phyloP scores from a whole-genome alignment of 2,888 invertebrate genomes.

The Eupithecia subumbrata region DNA sequence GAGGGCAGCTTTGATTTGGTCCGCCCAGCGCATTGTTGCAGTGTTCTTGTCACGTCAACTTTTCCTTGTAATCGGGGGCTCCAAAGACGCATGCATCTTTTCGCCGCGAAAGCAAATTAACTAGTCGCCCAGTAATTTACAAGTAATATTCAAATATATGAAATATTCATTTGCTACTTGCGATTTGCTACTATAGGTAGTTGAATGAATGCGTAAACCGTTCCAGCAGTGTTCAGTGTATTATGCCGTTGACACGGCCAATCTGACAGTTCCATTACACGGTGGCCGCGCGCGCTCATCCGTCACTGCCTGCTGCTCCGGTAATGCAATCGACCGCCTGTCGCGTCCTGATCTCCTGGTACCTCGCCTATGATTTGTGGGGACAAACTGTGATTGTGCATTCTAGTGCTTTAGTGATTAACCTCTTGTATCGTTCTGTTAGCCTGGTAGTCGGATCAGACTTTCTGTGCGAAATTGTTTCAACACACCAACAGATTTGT shows the following conservation, averaged over 20 bases:
- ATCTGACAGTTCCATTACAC: slow-evolving; percentile 66
- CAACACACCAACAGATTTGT: not conserved
- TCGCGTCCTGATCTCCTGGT: slow-evolving; percentile 52
- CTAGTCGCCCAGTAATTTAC: not conserved
- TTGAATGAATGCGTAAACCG: not conserved
- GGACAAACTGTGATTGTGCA: slow-evolving; percentile 25
- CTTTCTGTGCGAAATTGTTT: not conserved
- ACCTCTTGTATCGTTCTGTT: not conserved
- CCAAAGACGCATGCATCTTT: not conserved
- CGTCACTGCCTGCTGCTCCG: slow-evolving; percentile 50
- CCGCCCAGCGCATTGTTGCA: not conserved
- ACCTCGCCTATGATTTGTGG: slow-evolving; percentile 41
- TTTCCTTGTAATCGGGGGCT: not conserved
- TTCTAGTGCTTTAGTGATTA: slow-evolving; percentile 3
- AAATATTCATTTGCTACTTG: not conserved
- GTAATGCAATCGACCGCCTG: slow-evolving; percentile 44
- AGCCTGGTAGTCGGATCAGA: not conserved
- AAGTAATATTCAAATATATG: not conserved
- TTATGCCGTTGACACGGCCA: slow-evolving; percentile 25
- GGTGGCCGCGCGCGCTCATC: slow-evolving; percentile 57
- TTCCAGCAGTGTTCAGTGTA: slow-evolving; percentile 8
- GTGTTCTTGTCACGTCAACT: not conserved
- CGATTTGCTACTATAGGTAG: not conserved
- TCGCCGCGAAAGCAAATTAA: not conserved
- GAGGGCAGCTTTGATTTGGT: not conserved